phyloP scores from a whole-genome alignment of 2,113 vertebrate species.

The Psilopogon haemacephalus region DNA sequence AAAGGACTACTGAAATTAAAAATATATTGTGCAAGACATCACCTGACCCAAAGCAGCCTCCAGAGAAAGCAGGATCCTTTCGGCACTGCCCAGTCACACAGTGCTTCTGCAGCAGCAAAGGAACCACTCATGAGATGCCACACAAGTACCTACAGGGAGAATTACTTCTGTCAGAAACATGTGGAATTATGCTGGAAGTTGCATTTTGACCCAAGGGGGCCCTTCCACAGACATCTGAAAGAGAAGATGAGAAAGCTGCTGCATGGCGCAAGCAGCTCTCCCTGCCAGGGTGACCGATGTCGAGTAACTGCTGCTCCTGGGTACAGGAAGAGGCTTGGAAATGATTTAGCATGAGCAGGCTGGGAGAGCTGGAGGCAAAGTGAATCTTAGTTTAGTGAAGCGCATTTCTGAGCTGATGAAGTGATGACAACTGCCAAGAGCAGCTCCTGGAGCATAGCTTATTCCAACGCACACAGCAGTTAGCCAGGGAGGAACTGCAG shows the following conservation, averaged over 20 bases:
- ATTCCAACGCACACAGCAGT: not conserved
- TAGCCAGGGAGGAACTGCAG: not conserved
- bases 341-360: not conserved
- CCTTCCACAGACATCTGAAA: not conserved
- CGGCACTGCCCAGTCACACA: not conserved
- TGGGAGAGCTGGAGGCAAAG: not conserved
- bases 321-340: accelerated
- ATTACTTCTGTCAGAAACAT: not conserved
- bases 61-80: not conserved
- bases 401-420: not conserved
- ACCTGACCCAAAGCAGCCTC: not conserved
- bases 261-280: accelerated
- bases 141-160: not conserved
- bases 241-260: not conserved
- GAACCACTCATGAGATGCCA: not conserved
- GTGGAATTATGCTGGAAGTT: not conserved
- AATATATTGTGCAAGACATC: not conserved
- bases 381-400: not conserved
- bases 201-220: not conserved
- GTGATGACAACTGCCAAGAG: not conserved
- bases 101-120: not conserved
- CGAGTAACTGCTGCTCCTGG: not conserved
- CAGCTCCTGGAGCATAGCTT: not conserved
- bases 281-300: accelerated
- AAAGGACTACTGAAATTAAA: not conserved